Percentiles rank a stretch among this genome's conserved stretches.
Conservation (phyloP, 2,797 vertebrate genomes). For the Danionella dracula region DNA sequence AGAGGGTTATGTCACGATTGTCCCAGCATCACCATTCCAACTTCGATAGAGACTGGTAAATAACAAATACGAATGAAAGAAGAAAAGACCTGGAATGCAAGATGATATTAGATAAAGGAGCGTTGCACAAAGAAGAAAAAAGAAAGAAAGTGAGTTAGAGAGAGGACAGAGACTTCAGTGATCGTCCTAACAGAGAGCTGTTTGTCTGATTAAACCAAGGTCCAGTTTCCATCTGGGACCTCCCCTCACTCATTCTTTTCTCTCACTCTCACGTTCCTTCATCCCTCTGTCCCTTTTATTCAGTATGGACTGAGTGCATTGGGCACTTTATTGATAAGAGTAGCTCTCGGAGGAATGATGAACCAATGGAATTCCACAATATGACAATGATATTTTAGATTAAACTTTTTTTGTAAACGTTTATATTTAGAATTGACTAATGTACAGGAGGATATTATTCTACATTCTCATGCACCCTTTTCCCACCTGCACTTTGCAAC, state of each 20-base stretch:
- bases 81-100: background rate
- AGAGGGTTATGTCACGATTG: slow-evolving; percentile 34
- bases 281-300: slow-evolving; percentile 19
- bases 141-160: background rate
- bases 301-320: background rate
- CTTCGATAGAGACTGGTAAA: too few relatives aligned
- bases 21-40: slow-evolving; percentile 28
- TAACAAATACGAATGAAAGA: background rate
- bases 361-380: too few relatives aligned
- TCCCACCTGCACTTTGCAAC: too few relatives aligned
- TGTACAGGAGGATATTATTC: too few relatives aligned
- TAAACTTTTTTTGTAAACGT: too few relatives aligned
- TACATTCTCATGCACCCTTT: too few relatives aligned
- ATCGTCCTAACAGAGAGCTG: slow-evolving; percentile 40
- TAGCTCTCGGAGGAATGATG: background rate
- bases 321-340: slow-evolving; percentile 18
- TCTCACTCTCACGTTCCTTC: slow-evolving; percentile 33
- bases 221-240: slow-evolving; percentile 15
- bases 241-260: slow-evolving; percentile 28
- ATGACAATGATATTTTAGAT: too few relatives aligned
- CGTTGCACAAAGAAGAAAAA: slow-evolving; percentile 3
- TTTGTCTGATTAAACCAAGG: slow-evolving; percentile 38
- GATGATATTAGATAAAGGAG: slow-evolving; percentile 1
- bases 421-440: too few relatives aligned
- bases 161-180: slow-evolving; percentile 25